A percentile compares a stretch with the other conserved stretches of the same genome.
Evolutionary conservation across 1,140 invertebrate species (phyloP).

Genomic region (Diuraphis noxia): DNA sequence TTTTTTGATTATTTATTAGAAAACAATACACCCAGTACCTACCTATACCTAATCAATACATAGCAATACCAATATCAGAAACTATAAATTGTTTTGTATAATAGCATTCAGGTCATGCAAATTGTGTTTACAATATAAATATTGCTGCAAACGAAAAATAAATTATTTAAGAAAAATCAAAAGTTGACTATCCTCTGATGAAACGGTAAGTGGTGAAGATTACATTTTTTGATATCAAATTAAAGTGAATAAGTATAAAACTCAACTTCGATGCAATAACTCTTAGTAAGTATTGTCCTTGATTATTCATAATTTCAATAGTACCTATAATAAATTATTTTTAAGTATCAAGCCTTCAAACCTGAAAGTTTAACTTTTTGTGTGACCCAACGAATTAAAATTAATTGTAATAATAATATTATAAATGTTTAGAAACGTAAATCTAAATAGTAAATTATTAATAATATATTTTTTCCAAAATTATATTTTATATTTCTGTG

Average conservation of each 20-base stretch:
- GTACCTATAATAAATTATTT: background rate
- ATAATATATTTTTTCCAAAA: no score
- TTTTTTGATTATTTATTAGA: background rate
- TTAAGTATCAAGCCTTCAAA: no score
- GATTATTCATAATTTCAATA: background rate
- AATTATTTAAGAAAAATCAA: background rate
- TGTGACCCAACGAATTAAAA: no score
- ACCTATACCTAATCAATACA: background rate
- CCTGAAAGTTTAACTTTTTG: no score
- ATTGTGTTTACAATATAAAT: no score
- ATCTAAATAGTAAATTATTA: no score
- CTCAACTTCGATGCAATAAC: background rate
- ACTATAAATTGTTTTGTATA: background rate
- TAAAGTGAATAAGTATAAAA: background rate
- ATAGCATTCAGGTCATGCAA: background rate
- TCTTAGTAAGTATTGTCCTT: background rate
- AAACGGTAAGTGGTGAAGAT: no score
- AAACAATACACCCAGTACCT: background rate
- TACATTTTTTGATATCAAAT: background rate
- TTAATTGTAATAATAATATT: no score
- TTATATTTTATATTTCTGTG: no score
- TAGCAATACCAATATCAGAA: background rate
- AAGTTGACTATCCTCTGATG: background rate
- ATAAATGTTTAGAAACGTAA: no score
- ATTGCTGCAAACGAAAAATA: background rate